phyloP scores from a whole-genome alignment of 2,888 invertebrate genomes.

The Elaeidobius kamerunicus region DNA sequence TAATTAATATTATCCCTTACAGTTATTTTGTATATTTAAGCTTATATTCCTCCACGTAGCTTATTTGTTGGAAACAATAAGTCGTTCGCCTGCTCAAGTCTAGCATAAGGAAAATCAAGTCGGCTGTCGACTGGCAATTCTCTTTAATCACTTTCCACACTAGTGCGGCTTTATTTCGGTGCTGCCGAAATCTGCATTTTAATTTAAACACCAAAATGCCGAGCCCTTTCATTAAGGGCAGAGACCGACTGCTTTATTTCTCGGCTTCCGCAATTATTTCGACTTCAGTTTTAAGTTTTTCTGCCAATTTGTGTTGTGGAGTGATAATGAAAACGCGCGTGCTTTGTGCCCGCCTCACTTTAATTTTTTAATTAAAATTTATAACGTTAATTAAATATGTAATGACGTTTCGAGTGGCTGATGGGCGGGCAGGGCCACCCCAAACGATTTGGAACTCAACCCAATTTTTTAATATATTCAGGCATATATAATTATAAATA shows the following conservation, averaged over 20 bases:
- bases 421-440: too few species aligned
- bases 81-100: slow-evolving; percentile 2
- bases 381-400: slow-evolving; percentile 7
- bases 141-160: slow-evolving; percentile 30
- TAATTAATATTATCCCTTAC: too few species aligned
- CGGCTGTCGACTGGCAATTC: slow-evolving; percentile 21
- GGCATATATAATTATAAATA: too few species aligned
- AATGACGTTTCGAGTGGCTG: neutral
- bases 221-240: slow-evolving; percentile 20
- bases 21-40: too few species aligned
- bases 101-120: slow-evolving; percentile 13
- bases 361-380: slow-evolving; percentile 29
- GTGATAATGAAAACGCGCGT: slow-evolving; percentile 27
- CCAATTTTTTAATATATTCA: too few species aligned
- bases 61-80: too few species aligned
- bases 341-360: slow-evolving; percentile 19
- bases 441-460: too few species aligned
- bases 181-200: slow-evolving; percentile 46
- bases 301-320: slow-evolving; percentile 28
- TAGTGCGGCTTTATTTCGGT: slow-evolving; percentile 33
- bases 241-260: slow-evolving; percentile 13
- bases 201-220: slow-evolving; percentile 40
- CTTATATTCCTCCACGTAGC: too few species aligned
- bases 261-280: slow-evolving; percentile 29
- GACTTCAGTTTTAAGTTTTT: slow-evolving; percentile 30